Conservation (phyloP, 2,797 vertebrate genomes). For the Botia almorhae region DNA sequence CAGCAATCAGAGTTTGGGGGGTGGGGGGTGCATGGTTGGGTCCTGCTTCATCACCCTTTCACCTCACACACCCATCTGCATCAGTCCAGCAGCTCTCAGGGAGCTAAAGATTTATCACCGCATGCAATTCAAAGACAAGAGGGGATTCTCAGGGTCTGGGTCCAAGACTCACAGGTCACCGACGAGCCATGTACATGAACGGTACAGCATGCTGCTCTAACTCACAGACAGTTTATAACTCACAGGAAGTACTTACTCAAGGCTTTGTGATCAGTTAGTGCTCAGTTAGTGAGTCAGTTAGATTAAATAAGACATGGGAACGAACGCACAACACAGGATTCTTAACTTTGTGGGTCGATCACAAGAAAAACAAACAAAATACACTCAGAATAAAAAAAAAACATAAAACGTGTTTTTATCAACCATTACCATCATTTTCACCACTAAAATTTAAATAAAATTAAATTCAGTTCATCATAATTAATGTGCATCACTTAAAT, state of each 20-base stretch:
- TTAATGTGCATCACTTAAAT: too few species aligned
- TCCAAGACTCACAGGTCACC: slow-evolving; percentile 58
- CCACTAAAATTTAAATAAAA: too few species aligned
- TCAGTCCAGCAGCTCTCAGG: slow-evolving; percentile 46
- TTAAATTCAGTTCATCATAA: too few species aligned
- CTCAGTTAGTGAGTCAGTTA: not conserved
- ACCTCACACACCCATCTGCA: slow-evolving; percentile 54
- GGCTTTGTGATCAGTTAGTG: not conserved
- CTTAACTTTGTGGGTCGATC: too few species aligned
- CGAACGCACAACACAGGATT: too few species aligned
- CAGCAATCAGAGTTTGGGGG: slow-evolving; percentile 66
- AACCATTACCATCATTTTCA: too few species aligned
- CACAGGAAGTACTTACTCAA: slow-evolving; percentile 34
- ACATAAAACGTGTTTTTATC: too few species aligned
- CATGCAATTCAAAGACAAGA: slow-evolving; percentile 71
- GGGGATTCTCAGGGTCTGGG: slow-evolving; percentile 63
- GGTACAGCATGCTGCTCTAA: slow-evolving; percentile 25
- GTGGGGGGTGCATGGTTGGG: slow-evolving; percentile 26
- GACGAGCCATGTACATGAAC: slow-evolving; percentile 47
- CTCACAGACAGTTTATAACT: slow-evolving; percentile 45
- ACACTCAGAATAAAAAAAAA: too few species aligned
- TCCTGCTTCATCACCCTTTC: slow-evolving; percentile 52
- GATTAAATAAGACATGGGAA: too few species aligned
- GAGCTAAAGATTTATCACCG: slow-evolving; percentile 76
- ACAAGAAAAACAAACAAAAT: too few species aligned